Evolutionary conservation across 2,888 invertebrate species (phyloP).

Genomic region (Argyresthia goedartella): DNA sequence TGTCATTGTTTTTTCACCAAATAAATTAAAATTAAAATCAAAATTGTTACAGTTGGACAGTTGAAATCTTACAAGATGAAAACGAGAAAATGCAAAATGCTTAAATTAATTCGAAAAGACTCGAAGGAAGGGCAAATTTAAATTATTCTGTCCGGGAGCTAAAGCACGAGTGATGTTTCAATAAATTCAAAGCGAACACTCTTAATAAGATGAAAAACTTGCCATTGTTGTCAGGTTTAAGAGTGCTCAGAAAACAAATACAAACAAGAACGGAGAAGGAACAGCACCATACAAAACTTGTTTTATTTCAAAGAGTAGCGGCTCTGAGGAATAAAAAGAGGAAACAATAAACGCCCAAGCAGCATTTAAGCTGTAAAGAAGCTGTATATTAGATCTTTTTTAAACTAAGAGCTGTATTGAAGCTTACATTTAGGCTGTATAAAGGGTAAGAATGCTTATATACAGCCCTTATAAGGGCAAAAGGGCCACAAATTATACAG

Average conservation of each 20-base stretch:
- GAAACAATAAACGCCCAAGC: neutral
- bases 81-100: constrained; percentile 3
- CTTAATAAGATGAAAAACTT: constrained; percentile 24
- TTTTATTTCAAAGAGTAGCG: neutral
- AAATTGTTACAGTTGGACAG: neutral
- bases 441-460: no score
- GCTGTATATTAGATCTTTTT: no score
- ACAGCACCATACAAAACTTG: neutral
- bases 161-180: constrained; percentile 19
- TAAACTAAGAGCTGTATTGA: no score
- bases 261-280: constrained; percentile 2
- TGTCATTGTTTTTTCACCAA: no score
- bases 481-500: no score
- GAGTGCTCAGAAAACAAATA: constrained; percentile 22
- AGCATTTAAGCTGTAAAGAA: no score
- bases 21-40: neutral
- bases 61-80: neutral
- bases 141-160: constrained; percentile 13
- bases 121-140: constrained; percentile 15
- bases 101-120: neutral
- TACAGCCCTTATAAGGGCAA: no score
- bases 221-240: constrained; percentile 19
- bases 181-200: constrained; percentile 17
- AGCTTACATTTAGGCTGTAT: no score
- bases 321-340: no score